Conservation (phyloP, 2,797 vertebrate species). For the Crocodylus rhombifer region DNA sequence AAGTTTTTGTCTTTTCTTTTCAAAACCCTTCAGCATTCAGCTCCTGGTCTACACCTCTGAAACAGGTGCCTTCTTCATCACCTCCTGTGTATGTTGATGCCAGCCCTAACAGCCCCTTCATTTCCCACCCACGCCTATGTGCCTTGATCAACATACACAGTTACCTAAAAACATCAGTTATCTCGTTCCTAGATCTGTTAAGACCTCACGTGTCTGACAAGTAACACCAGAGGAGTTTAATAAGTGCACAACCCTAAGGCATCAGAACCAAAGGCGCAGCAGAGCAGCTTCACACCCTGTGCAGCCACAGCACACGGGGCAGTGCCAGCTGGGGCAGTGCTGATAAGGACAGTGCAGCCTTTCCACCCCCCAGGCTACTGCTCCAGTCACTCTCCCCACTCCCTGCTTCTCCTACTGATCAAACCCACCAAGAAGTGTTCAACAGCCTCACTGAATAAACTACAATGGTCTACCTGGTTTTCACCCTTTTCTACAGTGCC, state of each 20-base stretch:
- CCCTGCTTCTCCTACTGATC: neutral
- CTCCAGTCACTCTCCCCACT: too few species aligned
- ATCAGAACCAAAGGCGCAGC: neutral
- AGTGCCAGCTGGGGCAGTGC: too few species aligned
- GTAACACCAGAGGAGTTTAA: neutral
- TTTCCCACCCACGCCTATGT: neutral
- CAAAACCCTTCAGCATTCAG: neutral
- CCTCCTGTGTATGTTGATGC: neutral
- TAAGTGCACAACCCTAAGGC: neutral
- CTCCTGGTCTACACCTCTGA: neutral
- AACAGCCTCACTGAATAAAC: rapidly evolving
- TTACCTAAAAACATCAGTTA: neutral
- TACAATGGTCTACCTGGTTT: neutral
- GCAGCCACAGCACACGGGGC: too few species aligned
- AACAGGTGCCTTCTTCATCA: neutral
- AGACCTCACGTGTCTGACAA: rapidly evolving
- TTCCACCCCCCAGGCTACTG: too few species aligned
- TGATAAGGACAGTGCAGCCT: too few species aligned
- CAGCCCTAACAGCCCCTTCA: neutral
- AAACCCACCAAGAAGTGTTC: rapidly evolving
- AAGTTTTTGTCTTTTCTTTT: neutral
- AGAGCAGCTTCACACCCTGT: too few species aligned
- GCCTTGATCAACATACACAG: neutral
- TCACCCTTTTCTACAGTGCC: rapidly evolving
- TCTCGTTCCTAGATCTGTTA: neutral